phyloP scores from a whole-genome alignment of 2,113 vertebrate genomes.

The Fukomys damarensis region DNA sequence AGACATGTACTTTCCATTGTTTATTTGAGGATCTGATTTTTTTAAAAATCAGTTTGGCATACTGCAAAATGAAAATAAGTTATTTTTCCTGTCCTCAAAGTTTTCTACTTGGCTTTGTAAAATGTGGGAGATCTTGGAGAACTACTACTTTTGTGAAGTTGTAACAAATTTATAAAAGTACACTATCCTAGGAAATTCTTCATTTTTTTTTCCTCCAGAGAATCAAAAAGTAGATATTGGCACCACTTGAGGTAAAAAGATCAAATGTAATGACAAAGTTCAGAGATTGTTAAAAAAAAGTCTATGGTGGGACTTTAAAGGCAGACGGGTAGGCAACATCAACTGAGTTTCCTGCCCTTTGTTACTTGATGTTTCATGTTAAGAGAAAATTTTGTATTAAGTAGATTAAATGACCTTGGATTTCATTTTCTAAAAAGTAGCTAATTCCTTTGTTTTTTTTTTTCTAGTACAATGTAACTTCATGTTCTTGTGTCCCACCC shows the following conservation, averaged over 20 bases:
- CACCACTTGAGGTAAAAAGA: conserved; percentile 52
- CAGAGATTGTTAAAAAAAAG: conserved; percentile 52
- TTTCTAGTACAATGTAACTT: conserved; percentile 16
- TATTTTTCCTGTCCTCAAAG: neutral
- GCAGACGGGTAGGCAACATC: neutral
- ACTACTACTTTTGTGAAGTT: neutral
- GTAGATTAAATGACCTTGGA: conserved; percentile 42
- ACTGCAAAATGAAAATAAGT: conserved; percentile 22
- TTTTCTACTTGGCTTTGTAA: conserved; percentile 21
- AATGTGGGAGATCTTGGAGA: conserved; percentile 42
- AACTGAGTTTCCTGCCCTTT: conserved; percentile 52
- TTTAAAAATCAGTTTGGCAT: conserved; percentile 27
- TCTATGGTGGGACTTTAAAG: conserved; percentile 47
- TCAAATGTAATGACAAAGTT: conserved; percentile 46
- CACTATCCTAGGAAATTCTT: neutral
- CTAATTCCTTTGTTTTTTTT: conserved; percentile 43
- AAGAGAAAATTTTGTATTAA: conserved; percentile 52
- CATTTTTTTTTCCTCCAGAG: neutral
- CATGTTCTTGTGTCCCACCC: conserved; percentile 47
- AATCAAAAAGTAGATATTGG: conserved; percentile 36
- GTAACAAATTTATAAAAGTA: conserved; percentile 34
- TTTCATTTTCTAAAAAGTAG: conserved; percentile 40
- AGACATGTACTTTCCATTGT: conserved; percentile 6
- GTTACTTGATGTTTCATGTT: conserved; percentile 65
- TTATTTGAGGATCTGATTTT: conserved; percentile 8